Percentiles rank a stretch among this genome's conserved stretches.
Conservation (phyloP, 2,888 invertebrate species). For the Netelia melanura region DNA sequence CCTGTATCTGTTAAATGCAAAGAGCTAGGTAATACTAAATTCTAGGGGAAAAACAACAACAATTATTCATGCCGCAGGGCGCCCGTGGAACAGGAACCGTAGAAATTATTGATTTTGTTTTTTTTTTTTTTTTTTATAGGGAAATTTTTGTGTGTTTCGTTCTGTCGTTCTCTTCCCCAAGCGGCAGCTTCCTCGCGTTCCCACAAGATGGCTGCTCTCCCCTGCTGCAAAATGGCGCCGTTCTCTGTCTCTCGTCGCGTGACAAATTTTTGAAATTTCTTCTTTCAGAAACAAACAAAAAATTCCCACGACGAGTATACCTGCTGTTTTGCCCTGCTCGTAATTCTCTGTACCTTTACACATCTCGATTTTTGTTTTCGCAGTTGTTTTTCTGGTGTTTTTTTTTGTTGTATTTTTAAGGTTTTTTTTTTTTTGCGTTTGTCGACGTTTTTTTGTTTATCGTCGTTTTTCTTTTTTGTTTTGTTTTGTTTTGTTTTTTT, state of each 20-base stretch:
- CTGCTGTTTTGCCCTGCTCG: constrained; percentile 18
- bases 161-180: constrained; percentile 4
- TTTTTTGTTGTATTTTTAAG: constrained; percentile 15
- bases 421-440: constrained; percentile 19
- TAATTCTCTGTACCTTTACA: constrained; percentile 32
- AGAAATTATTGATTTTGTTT: background rate
- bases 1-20: constrained; percentile 83
- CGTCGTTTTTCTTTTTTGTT: constrained; percentile 34
- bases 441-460: constrained; percentile 28
- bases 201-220: constrained; percentile 16
- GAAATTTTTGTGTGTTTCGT: constrained; percentile 24
- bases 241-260: constrained; percentile 13
- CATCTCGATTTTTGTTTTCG: constrained; percentile 2
- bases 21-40: constrained; percentile 82
- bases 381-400: background rate
- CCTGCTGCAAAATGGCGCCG: constrained; percentile 11
- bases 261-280: background rate
- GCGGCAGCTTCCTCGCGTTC: constrained; percentile 11
- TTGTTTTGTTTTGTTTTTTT: constrained; percentile 62
- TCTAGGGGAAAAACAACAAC: constrained; percentile 83
- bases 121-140: constrained; percentile 37
- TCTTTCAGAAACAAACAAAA: background rate
- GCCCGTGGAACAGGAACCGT: constrained; percentile 72
- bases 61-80: constrained; percentile 84
- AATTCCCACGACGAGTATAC: constrained; percentile 18